Percentiles rank a stretch among this genome's conserved stretches.
Conservation (phyloP, 2,797 vertebrate genomes). For the Jordanella pulchra region DNA sequence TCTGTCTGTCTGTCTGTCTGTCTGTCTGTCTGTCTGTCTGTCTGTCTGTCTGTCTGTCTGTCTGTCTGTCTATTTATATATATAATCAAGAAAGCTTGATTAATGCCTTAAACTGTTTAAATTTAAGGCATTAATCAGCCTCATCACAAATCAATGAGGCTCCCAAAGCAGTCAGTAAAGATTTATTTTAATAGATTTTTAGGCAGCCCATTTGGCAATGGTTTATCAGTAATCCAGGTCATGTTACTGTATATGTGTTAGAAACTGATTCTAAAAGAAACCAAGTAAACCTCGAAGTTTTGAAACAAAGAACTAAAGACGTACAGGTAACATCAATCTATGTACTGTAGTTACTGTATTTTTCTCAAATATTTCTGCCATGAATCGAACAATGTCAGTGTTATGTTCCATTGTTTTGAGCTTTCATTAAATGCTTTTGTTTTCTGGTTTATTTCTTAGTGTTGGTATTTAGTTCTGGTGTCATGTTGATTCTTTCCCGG, state of each 20-base stretch:
- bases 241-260: no score
- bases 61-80: no score
- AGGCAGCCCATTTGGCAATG: background rate
- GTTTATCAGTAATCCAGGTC: background rate
- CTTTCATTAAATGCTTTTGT: no score
- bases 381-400: background rate
- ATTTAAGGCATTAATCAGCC: background rate
- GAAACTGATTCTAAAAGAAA: background rate
- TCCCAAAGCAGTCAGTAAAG: background rate
- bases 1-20: no score
- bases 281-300: background rate
- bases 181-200: background rate
- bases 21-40: no score
- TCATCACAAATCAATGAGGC: background rate
- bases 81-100: conserved; percentile 1
- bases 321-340: background rate
- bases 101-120: background rate
- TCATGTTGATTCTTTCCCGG: no score
- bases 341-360: background rate
- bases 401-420: no score
- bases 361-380: background rate
- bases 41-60: no score
- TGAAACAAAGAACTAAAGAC: background rate
- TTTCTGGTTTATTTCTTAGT: no score
- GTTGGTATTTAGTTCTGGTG: no score